phyloP scores from a whole-genome alignment of 2,113 vertebrate genomes.

The Ammodramus savannarum region DNA sequence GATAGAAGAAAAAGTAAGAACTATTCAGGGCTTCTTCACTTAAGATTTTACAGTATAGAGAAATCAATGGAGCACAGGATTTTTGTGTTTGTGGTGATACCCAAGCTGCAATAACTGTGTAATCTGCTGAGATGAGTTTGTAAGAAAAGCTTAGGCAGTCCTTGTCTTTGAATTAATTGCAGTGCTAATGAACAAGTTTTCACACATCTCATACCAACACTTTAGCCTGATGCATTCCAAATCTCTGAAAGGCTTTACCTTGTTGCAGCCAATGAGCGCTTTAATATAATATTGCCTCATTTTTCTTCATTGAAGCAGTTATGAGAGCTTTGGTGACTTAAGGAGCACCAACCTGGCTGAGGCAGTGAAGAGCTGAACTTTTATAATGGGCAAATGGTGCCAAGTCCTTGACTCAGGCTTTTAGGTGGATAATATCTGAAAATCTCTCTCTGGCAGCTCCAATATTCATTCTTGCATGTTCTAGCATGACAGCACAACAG shows the following conservation, averaged over 20 bases:
- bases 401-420: neutral
- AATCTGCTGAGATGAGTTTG: neutral
- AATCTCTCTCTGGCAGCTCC: neutral
- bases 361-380: neutral
- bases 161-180: neutral
- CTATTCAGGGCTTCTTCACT: neutral
- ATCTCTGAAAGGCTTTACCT: neutral
- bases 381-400: neutral
- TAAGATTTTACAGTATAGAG: neutral
- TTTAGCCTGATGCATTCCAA: neutral
- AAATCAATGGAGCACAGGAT: neutral
- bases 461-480: neutral
- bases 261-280: neutral
- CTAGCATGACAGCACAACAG: neutral
- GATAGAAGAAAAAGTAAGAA: neutral
- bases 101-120: neutral
- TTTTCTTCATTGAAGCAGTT: neutral
- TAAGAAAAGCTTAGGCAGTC: neutral
- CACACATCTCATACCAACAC: neutral
- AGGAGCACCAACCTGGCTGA: neutral
- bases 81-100: neutral
- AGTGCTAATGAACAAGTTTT: neutral
- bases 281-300: neutral
- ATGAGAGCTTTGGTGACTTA: neutral
- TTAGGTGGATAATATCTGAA: neutral